Base-by-base conservation (phyloP, 1,140 invertebrate genomes). In the Triops cancriformis region DNA sequence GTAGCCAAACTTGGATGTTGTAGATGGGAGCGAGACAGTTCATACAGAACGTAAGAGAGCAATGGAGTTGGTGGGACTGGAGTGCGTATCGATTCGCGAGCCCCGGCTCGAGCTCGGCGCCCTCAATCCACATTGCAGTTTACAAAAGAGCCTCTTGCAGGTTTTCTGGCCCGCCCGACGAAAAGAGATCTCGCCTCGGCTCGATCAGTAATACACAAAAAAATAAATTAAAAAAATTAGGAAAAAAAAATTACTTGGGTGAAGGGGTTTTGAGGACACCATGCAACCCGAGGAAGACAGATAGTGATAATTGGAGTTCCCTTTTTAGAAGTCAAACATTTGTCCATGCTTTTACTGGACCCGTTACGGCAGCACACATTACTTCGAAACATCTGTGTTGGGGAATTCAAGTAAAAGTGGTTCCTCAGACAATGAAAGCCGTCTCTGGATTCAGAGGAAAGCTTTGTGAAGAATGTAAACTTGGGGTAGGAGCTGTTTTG, bases 81-180 rank as follows among this genome's bases (percentile, higher is more conserved):
- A 64, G 75, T 43, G 31, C 75, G 75, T 76, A 76, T 76, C 75
- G 75, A 76, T 76, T 76, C 64, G 26, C 27, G 64, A 76, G 75
- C 75, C 64, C 41, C 14, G 42, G 75, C 42, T 43, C 26, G n/a
- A 26, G 42, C 64, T 64, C 42, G n/a, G 26, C 31, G 43, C 23
- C 28, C 26, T 28, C 74, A 76, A 64, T 51, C 42, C 28, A 26
- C 75, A 76, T 64, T 64, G 43, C 42, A 43, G 75, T 64, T 26
- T 64, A 64, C 51, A 64, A 64, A 64, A 64, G 51, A n/a, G 51
- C 23, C 51, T 64, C 45, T 64, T 64, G n/a, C 51, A 64, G 51
- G 51, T 23, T 64, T 64, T 23, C 51, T 23, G 18, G 0, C 51
- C 23, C 7, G 0, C 18, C 5, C 14, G 18, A 64, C 14, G 14